phyloP scores from a whole-genome alignment of 1,140 invertebrate genomes.

The Tetranychus cinnabarinus region DNA sequence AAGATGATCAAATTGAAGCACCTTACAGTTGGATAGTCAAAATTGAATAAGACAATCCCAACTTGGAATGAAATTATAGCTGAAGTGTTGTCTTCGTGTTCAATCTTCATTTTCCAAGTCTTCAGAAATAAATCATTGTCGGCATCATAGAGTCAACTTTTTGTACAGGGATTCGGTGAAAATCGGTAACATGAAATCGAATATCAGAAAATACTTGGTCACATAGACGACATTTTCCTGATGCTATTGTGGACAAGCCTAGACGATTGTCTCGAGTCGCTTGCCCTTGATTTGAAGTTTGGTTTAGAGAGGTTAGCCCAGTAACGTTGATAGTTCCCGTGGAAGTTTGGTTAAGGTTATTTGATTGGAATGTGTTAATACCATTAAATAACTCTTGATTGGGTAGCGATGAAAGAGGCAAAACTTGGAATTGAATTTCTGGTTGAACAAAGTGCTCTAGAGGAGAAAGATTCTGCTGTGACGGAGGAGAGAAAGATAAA shows the following conservation, averaged over 20 bases:
- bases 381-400: neutral
- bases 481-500: neutral
- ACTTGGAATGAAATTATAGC: too few relatives aligned
- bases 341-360: neutral
- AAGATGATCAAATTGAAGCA: too few relatives aligned
- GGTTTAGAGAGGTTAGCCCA: too few relatives aligned
- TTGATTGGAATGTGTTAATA: neutral
- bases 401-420: neutral
- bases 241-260: too few relatives aligned
- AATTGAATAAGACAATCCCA: too few relatives aligned
- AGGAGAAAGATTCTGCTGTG: neutral
- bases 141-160: neutral
- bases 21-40: too few relatives aligned
- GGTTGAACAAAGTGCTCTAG: neutral
- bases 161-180: neutral
- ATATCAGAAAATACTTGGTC: neutral
- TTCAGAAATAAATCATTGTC: neutral
- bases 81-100: too few relatives aligned
- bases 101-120: neutral
- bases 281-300: neutral
- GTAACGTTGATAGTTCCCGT: too few relatives aligned
- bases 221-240: neutral
- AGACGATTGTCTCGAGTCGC: neutral
- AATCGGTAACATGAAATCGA: constrained; percentile 1
- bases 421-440: neutral